Evolutionary conservation across 64 coral and sea anemone genomes (phyloP).

Genomic region (Cladopsammia gracilis): DNA sequence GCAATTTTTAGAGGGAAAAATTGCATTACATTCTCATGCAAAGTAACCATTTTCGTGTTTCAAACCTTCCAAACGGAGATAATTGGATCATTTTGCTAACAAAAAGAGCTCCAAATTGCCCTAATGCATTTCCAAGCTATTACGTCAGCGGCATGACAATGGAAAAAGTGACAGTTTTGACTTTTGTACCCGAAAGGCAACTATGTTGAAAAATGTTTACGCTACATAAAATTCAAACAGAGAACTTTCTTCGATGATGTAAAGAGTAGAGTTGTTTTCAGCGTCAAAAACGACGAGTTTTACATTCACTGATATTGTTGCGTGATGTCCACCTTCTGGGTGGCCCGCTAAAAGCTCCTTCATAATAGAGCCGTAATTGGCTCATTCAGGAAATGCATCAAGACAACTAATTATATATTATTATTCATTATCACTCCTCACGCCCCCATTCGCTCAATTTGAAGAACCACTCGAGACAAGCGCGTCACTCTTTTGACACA

Average conservation of each 20-base stretch:
- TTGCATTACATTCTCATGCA: conserved; percentile 39
- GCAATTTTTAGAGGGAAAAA: not conserved
- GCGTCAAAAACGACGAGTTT: not conserved
- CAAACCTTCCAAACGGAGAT: conserved; percentile 31
- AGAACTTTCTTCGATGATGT: not conserved
- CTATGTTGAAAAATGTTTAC: not conserved
- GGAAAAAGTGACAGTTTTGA: not conserved
- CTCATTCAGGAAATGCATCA: conserved; percentile 50
- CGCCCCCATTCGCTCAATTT: not conserved
- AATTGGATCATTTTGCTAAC: conserved; percentile 41
- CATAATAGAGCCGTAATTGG: conserved; percentile 50
- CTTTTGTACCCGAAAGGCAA: not conserved
- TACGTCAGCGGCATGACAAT: conserved; percentile 48
- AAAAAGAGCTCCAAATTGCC: conserved; percentile 56
- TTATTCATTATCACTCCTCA: conserved; percentile 19
- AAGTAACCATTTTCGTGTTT: conserved; percentile 52
- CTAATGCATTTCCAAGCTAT: conserved; percentile 36
- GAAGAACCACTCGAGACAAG: conserved; percentile 16
- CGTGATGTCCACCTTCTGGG: conserved; percentile 26
- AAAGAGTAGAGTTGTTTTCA: not conserved
- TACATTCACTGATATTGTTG: not conserved
- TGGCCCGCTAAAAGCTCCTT: conserved; percentile 28
- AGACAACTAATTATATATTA: conserved; percentile 19
- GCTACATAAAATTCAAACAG: not conserved
- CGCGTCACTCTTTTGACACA: conserved; percentile 29